phyloP scores from a whole-genome alignment of 2,888 invertebrate genomes.

The Autographa gamma region DNA sequence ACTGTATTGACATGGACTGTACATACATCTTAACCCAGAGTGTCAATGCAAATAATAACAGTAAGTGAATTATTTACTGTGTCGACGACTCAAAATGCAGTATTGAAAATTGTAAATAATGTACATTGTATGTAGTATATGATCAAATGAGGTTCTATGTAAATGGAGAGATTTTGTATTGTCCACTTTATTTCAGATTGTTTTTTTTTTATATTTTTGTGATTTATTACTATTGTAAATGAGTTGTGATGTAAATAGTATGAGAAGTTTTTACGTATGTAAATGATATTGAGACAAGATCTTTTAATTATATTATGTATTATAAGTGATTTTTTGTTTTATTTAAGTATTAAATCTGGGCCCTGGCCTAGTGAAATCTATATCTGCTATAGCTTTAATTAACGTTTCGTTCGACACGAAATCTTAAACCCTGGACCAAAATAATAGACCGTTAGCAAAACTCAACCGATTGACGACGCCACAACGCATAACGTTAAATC shows the following conservation, averaged over 20 bases:
- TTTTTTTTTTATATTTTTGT: constrained; percentile 66
- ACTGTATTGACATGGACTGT: constrained; percentile 15
- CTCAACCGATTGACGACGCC: no score
- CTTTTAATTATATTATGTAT: constrained; percentile 82
- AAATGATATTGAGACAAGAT: constrained; percentile 84
- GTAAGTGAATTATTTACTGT: constrained; percentile 18
- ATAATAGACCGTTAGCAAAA: no score
- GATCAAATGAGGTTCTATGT: constrained; percentile 61
- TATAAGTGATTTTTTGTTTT: constrained; percentile 69
- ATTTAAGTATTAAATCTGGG: constrained; percentile 34
- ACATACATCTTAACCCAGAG: constrained; percentile 29
- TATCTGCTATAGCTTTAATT: neutral
- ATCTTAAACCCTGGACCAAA: no score
- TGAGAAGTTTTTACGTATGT: constrained; percentile 76
- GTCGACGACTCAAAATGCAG: constrained; percentile 54
- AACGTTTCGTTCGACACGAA: no score
- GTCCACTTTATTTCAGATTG: constrained; percentile 70
- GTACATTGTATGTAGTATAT: constrained; percentile 60
- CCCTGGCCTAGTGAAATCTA: neutral
- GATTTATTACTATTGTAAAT: constrained; percentile 72
- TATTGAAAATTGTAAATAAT: constrained; percentile 64
- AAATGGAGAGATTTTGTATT: constrained; percentile 66
- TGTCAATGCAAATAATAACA: constrained; percentile 22
- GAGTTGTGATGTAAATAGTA: constrained; percentile 80
- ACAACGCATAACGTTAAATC: no score